Base-by-base conservation (phyloP, 1,140 invertebrate species). In the Drosophila pallidifrons region DNA sequence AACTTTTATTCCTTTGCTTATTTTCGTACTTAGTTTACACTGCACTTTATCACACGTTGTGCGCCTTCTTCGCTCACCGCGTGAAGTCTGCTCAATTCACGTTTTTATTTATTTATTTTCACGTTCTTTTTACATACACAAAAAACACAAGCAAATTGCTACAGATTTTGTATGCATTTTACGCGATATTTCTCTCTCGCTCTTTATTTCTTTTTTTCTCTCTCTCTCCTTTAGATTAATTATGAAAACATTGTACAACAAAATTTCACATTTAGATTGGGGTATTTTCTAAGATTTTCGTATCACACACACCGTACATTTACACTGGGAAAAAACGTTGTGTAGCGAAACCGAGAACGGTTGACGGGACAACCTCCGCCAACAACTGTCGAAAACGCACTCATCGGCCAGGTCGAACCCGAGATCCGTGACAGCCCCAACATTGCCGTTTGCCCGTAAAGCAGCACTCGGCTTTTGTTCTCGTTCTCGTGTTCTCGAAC, bases 351-450 rank as follows among this genome's bases (percentile, higher is more conserved):
- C 46, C 35, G 32, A 43, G 32, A 64, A 15, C 16, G 35, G 57
- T 61, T 60, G 68, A 76, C 71, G 69, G 79, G 71, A 75, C 74
- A 87, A 90, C 82, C 82, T 77, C 59, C 77, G 79, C 82, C 87
- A 82, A 91, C 86, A 86, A 90, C 69, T 65, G 82, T 87, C 70
- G 68, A 91, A 87, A 80, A 79, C 74, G 75, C 85, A 85, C 81
- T 90, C 79, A 74, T 41, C 59, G 60, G 68, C 59, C 66, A 85
- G 78, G 41, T 66, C 72, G 73, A 75, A 75, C 68, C 75, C 70
- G 67, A 81, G 73, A 67, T 66, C 65, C 66, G 20, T 65, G 32
- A 35, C 64, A 77, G 69, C 75, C 77, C 63, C 75, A 64, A 77
- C 66, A 70, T 54, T 41, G 60, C 41, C 32, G 35, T 32, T 32